These are phyloP conservation scores for Rhombomys opimus DNA, from an alignment of 2,113 vertebrate genomes.

Conservation along the genomic window DNA sequence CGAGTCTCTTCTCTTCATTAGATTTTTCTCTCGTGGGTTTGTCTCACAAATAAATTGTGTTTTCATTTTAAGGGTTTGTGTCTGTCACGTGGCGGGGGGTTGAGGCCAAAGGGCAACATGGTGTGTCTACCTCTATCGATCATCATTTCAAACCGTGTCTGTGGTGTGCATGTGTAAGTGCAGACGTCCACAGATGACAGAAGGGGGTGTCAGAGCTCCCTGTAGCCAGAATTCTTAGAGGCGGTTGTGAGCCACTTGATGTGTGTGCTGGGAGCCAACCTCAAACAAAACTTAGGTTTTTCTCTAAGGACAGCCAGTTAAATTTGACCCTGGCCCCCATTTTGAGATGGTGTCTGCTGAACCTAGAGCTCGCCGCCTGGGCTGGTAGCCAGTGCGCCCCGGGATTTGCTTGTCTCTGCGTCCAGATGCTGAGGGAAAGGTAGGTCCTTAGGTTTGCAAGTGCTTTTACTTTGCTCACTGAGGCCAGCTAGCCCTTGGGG, in stretches of 20 bases:
- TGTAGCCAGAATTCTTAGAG: background rate
- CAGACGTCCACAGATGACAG: background rate
- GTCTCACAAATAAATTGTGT: constrained; percentile 27
- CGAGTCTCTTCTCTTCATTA: constrained; percentile 1
- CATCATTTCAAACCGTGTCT: background rate
- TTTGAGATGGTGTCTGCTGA: background rate
- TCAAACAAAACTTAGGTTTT: background rate
- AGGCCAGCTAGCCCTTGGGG: background rate
- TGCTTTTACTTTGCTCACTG: background rate
- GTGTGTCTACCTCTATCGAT: background rate
- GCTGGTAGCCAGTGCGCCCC: background rate
- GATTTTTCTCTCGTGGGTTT: background rate
- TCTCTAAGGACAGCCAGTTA: background rate
- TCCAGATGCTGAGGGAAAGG: background rate
- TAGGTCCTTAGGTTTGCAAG: background rate
- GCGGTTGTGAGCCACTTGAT: background rate
- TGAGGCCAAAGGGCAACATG: background rate
- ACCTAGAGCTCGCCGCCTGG: background rate
- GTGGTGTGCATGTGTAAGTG: background rate
- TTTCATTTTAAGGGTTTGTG: background rate
- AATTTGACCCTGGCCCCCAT: background rate
- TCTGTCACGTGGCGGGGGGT: background rate
- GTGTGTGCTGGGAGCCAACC: background rate
- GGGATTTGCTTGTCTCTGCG: background rate
- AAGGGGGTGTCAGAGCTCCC: background rate